Evolutionary conservation across 2,797 vertebrate species (phyloP), one percentile per base, ranked within the genome.

Genomic region (Aldrovandia affinis): DNA sequence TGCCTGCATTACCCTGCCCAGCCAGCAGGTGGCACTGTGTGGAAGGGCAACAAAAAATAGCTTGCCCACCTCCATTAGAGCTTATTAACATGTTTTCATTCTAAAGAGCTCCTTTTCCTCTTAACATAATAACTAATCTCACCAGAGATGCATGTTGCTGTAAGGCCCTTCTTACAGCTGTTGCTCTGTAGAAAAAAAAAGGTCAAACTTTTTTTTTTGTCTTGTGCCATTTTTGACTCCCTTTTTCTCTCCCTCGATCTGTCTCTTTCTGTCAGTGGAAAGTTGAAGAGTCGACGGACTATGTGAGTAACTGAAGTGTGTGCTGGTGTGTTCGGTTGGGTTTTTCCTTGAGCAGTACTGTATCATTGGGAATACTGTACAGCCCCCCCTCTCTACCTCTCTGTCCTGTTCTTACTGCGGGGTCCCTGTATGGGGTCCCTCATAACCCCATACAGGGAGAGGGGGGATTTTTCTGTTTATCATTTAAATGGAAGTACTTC

Each of bases 271-370:
- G 36, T 98, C 97, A 98, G 97, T 98, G 97, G 97, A 97, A 93
- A 95, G 95, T 97, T 95, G 97, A 98, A 95, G 97, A 99, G 94
- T 95, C 96, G 94, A 96, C 97, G 93, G 97, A 98, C 92, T 96
- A 99, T 95, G 97, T 99, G 97, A 99, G 97, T 99, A 99, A 94
- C 93, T 95, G 95, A 94, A 93, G 93, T 96, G 95, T 94, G 93
- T 95, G 93, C 94, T 93, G 91, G 92, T 89, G 90, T 93, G 95
- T 94, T 92, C 91, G 88, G 89, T 90, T 88, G 91, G 92, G 89
- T 90, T 90, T 92, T 61, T n/a, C 91, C 88, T 39, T 91, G 91
- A 91, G 90, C 93, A 89, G 79, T 68, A 83, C 86, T 85, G 86
- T 88, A 86, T 81, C 86, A 55, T 63, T 30, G 85, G 85, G 84